Evolutionary conservation across 2,888 invertebrate species (phyloP).

Genomic region (Drosophila tripunctata): DNA sequence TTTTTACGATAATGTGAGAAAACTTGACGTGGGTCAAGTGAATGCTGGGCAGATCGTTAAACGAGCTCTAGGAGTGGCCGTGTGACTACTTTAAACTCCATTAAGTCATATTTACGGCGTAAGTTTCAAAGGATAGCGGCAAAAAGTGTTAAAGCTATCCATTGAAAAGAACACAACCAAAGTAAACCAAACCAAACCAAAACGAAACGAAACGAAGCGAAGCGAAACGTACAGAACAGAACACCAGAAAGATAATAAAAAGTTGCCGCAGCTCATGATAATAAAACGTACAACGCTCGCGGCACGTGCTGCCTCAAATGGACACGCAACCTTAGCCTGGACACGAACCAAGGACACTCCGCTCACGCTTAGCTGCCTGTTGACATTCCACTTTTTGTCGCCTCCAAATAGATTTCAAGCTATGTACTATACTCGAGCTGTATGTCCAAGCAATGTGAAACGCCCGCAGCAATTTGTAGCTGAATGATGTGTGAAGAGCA

Average conservation of each 20-base stretch:
- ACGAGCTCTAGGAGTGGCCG: constrained; percentile 22
- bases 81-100: constrained; percentile 70
- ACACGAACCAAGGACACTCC: constrained; percentile 55
- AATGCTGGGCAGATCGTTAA: constrained; percentile 65
- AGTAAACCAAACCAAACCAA: constrained; percentile 1
- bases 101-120: constrained; percentile 75
- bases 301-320: constrained; percentile 74
- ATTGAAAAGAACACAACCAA: constrained; percentile 1
- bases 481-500: constrained; percentile 80
- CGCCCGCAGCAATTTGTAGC: constrained; percentile 79
- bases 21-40: constrained; percentile 66
- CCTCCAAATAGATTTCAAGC: constrained; percentile 71
- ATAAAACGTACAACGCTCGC: constrained; percentile 72
- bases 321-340: constrained; percentile 73
- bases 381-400: constrained; percentile 67
- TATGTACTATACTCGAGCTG: not conserved
- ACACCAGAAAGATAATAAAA: constrained; percentile 69
- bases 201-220: not conserved
- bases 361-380: constrained; percentile 57
- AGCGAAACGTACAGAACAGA: not conserved
- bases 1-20: constrained; percentile 73
- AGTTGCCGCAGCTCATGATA: constrained; percentile 75
- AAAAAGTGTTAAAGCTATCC: constrained; percentile 71
- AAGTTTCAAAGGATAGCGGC: constrained; percentile 39
- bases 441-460: constrained; percentile 50